Evolutionary conservation across 2,113 vertebrate genomes (phyloP), one percentile per base, ranked within the genome.

Genomic region (Osmerus mordax): DNA sequence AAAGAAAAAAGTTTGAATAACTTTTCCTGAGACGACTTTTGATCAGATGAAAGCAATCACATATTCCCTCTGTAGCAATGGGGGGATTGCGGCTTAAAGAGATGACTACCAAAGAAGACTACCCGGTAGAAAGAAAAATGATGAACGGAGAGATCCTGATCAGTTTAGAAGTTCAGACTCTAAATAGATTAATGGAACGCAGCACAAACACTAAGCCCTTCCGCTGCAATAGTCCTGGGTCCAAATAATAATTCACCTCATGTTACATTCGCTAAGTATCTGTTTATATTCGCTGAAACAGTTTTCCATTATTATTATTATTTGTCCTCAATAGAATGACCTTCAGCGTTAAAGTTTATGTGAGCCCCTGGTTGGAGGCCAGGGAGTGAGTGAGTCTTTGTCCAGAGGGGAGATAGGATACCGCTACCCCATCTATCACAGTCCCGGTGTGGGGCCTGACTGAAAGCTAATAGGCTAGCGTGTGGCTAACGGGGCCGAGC

Each of bases 401-500:
- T 81, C 72, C 19, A 62, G 58, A 71, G 75, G 69, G 21, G 51
- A 61, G 59, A 36, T 36, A 18, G 28, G 25, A 28, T 52, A n/a
- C 73, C 68, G 65, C 73, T 65, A 79, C 67, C 66, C 81, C 82
- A 75, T 87, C 79, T 73, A 76, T 82, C 81, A 80, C 65, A 54
- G 53, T 12, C 55, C 62, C 0, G 54, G 54, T 63, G 36, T n/a
- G 7, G 12, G 28, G 15, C 63, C 72, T 75, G 47, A 69, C 62
- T 62, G 51, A 63, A 5, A 28, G 64, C 9, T 51, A 51, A 41
- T 19, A 65, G 16, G 64, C 41, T 75, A 52, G 71, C 62, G 62
- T 32, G 60, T 1, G 14, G 64, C 9, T 51, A 51, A 41, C 41
- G 32, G 16, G 64, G 19, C 41, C 12, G 23, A 66, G 71, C 82